Conservation (phyloP, 2,113 vertebrate genomes). For the Chloroceryle aenea region DNA sequence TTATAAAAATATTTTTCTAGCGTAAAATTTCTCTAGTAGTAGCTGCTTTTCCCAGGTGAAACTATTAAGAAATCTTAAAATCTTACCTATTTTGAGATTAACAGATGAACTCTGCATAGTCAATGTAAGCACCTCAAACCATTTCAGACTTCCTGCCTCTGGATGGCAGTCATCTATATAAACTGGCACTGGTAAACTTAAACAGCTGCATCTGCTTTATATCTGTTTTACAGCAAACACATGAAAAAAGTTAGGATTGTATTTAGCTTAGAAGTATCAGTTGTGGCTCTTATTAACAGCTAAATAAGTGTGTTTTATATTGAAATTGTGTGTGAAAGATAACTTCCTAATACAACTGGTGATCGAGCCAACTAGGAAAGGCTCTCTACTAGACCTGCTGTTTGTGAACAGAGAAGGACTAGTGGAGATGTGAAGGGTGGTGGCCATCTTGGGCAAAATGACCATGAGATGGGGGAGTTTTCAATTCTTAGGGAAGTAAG, state of each 20-base stretch:
- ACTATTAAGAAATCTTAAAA: background rate
- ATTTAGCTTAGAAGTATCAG: background rate
- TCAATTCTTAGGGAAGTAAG: too few species aligned
- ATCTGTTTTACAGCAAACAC: background rate
- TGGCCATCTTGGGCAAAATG: too few species aligned
- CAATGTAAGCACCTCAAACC: background rate
- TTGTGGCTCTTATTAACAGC: background rate
- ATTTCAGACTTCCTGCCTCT: background rate
- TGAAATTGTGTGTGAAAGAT: background rate
- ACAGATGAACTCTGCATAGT: background rate
- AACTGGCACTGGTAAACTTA: background rate
- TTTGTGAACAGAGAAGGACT: too few species aligned
- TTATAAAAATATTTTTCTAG: background rate
- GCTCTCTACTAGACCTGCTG: too few species aligned
- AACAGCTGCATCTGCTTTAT: background rate
- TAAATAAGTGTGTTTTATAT: background rate
- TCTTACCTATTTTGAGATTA: background rate
- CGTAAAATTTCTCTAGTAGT: background rate
- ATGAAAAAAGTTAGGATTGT: background rate
- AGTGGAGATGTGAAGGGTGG: too few species aligned
- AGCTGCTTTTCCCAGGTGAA: background rate
- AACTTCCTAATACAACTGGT: too few species aligned
- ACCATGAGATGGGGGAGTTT: too few species aligned
- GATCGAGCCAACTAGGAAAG: too few species aligned
- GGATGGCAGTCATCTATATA: background rate